phyloP scores from a whole-genome alignment of 2,113 vertebrate species.

The Embiotoca jacksoni region DNA sequence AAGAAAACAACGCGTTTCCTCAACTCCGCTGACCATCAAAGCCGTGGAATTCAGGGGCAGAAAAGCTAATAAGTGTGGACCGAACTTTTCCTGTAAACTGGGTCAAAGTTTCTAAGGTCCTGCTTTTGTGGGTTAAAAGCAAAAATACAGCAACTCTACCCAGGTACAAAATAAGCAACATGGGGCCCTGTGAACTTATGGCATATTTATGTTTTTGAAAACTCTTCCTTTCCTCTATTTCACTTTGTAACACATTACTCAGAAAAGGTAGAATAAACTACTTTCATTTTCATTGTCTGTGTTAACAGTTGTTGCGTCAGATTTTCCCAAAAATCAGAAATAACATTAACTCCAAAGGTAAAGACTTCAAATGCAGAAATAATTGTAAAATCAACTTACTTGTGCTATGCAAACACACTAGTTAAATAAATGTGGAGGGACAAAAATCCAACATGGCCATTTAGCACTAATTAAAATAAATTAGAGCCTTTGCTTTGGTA shows the following conservation, averaged over 20 bases:
- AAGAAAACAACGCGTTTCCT: constrained; percentile 81
- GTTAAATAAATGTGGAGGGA: constrained; percentile 22
- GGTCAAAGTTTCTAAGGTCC: constrained; percentile 72
- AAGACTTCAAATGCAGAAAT: neutral
- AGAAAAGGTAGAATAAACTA: neutral
- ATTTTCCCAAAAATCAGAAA: neutral
- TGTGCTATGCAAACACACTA: constrained; percentile 1
- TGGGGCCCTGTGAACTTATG: neutral
- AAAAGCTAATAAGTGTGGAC: constrained; percentile 70
- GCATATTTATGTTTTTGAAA: neutral
- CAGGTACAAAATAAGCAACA: constrained; percentile 15
- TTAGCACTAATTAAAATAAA: constrained; percentile 41
- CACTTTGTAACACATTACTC: neutral
- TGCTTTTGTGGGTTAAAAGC: constrained; percentile 41
- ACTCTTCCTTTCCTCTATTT: neutral
- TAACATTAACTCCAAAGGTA: constrained; percentile 7
- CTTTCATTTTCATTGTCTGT: neutral
- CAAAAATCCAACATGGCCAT: constrained; percentile 15
- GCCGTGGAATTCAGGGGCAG: constrained; percentile 67
- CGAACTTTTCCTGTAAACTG: constrained; percentile 75
- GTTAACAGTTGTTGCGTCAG: too few species aligned
- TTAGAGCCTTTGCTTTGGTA: constrained; percentile 36
- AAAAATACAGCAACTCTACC: constrained; percentile 11
- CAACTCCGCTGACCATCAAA: constrained; percentile 78
- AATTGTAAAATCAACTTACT: too few species aligned